phyloP scores from a whole-genome alignment of 2,797 vertebrate genomes.

The Perodicticus potto region DNA sequence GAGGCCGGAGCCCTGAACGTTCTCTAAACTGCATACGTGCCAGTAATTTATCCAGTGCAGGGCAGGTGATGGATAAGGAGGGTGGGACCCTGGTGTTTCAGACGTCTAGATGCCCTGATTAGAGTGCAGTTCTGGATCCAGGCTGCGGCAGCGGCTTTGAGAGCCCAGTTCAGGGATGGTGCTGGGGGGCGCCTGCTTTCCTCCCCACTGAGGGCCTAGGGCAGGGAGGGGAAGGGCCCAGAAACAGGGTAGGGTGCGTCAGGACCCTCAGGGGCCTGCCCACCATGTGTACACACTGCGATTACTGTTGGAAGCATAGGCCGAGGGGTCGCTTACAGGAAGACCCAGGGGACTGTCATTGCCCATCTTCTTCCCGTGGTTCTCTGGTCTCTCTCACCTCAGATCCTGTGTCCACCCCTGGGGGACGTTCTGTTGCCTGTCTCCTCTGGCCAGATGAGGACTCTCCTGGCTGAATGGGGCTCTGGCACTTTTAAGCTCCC shows the following conservation, averaged over 20 bases:
- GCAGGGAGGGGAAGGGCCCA: background rate
- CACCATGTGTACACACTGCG: rapidly evolving
- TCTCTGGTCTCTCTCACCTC: rapidly evolving
- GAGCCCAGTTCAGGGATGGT: background rate
- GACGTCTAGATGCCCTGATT: too few relatives aligned
- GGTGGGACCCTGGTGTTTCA: too few relatives aligned
- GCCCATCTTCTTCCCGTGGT: background rate
- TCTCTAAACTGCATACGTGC: background rate
- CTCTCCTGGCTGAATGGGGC: background rate
- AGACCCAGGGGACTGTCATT: background rate
- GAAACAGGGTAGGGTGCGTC: rapidly evolving
- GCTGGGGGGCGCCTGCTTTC: background rate
- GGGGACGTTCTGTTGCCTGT: background rate
- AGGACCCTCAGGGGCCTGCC: background rate
- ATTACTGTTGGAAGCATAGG: background rate
- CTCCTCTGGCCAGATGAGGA: background rate
- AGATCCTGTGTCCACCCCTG: background rate
- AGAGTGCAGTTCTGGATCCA: background rate
- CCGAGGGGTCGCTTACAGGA: background rate
- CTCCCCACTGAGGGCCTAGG: background rate
- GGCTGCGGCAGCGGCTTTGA: too few relatives aligned
- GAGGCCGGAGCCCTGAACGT: background rate
- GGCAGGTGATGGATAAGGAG: background rate
- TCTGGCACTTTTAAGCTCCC: too few relatives aligned
- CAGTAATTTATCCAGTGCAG: rapidly evolving